Percentiles rank a stretch among this genome's conserved stretches.
These are phyloP conservation scores for Cryptophagus acutangulus DNA, from an alignment of 2,888 invertebrate species.

Conservation along the genomic window DNA sequence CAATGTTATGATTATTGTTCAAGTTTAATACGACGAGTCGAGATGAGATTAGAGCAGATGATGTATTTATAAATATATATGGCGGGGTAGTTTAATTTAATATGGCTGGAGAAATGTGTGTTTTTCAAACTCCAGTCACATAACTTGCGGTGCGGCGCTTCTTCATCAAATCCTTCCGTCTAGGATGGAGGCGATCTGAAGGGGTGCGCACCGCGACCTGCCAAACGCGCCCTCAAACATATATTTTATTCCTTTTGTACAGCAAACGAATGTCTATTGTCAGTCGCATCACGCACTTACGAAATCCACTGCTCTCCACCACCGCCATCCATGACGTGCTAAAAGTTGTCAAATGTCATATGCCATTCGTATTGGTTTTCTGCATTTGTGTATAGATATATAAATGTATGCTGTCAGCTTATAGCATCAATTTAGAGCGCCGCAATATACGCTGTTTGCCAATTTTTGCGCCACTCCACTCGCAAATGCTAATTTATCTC, in stretches of 20 bases:
- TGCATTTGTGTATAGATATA: constrained; percentile 5
- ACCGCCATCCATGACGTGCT: constrained; percentile 1
- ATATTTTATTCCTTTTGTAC: constrained; percentile 34
- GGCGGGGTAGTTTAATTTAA: no score
- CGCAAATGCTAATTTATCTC: not conserved
- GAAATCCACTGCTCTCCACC: constrained; percentile 26
- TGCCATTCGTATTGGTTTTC: constrained; percentile 5
- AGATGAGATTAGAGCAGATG: not conserved
- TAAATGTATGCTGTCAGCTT: constrained; percentile 4
- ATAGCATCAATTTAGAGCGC: constrained; percentile 5
- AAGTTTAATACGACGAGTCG: not conserved
- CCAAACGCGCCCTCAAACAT: constrained; percentile 16
- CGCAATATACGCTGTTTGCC: constrained; percentile 4
- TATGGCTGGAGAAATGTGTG: no score
- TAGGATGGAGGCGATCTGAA: not conserved
- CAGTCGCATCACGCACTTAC: constrained; percentile 31
- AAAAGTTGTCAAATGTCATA: constrained; percentile 21
- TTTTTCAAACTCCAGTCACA: constrained; percentile 2
- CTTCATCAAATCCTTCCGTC: constrained; percentile 2
- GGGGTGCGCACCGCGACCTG: constrained; percentile 1
- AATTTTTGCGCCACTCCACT: not conserved
- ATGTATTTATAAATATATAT: not conserved
- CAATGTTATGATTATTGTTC: not conserved
- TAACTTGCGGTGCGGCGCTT: not conserved
- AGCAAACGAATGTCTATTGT: constrained; percentile 24